Evolutionary conservation across 92 coral and sea anemone species (phyloP).

Genomic region (Siderastrea siderea): DNA sequence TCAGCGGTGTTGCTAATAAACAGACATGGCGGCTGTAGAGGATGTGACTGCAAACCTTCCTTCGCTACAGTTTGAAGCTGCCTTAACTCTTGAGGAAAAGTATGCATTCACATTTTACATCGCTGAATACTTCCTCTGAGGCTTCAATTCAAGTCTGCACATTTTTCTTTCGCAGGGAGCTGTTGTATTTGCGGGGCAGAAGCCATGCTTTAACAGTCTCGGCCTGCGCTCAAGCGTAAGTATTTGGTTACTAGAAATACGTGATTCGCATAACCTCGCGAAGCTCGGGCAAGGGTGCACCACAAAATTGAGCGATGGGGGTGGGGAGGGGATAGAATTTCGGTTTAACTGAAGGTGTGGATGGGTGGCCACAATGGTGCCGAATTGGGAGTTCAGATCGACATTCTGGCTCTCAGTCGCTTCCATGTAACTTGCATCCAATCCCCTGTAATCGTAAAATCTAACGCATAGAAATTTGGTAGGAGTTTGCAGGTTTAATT

Average conservation of each 20-base stretch:
- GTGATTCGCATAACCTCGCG: too few species aligned
- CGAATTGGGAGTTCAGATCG: too few species aligned
- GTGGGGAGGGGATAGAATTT: too few species aligned
- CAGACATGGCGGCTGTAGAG: constrained; percentile 83
- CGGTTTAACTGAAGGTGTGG: too few species aligned
- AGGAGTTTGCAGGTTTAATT: too few species aligned
- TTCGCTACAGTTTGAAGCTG: constrained; percentile 94
- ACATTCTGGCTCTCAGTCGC: too few species aligned
- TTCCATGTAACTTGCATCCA: too few species aligned
- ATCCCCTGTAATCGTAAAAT: too few species aligned
- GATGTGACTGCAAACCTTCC: constrained; percentile 89
- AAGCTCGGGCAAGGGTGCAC: too few species aligned
- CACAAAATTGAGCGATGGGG: too few species aligned
- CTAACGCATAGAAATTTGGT: too few species aligned
- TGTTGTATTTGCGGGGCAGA: constrained; percentile 87
- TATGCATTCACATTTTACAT: not conserved
- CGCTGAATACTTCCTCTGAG: not conserved
- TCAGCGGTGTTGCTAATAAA: constrained; percentile 57
- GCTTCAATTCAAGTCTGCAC: not conserved
- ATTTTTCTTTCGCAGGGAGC: constrained; percentile 64
- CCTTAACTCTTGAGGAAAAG: constrained; percentile 88
- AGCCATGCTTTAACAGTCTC: constrained; percentile 89
- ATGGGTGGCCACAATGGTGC: too few species aligned
- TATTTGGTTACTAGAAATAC: not conserved
- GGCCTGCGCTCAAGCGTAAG: constrained; percentile 96